A percentile compares a stretch with the other conserved stretches of the same genome.
Conservation (phyloP, 2,888 invertebrate genomes). For the Sphaeridia pumilis region DNA sequence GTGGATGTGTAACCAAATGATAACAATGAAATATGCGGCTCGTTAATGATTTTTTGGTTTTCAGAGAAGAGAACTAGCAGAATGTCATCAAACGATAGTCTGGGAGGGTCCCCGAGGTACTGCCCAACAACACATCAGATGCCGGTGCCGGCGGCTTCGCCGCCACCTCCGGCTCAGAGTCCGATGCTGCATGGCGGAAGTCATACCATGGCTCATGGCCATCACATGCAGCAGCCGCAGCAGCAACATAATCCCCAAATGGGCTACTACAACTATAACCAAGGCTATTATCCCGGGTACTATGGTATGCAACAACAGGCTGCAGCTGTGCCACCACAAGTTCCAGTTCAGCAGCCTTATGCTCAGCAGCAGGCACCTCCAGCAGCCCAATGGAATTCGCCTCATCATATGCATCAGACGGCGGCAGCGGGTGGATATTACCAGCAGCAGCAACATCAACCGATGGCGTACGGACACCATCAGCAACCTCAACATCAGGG, state of each 20-base stretch:
- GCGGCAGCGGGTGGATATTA: neutral
- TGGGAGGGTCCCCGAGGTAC: slow-evolving; percentile 11
- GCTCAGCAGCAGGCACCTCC: neutral
- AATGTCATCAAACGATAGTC: slow-evolving; percentile 13
- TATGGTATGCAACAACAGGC: slow-evolving; percentile 8
- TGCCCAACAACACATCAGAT: slow-evolving; percentile 16
- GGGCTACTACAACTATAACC: slow-evolving; percentile 9
- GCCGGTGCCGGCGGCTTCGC: slow-evolving; percentile 2
- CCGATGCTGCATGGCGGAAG: slow-evolving; percentile 5
- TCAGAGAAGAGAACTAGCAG: no score
- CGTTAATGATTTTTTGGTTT: no score
- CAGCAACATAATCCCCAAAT: neutral
- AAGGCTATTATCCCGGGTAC: slow-evolving; percentile 9
- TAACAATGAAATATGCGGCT: no score
- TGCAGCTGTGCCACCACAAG: neutral
- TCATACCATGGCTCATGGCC: slow-evolving; percentile 5
- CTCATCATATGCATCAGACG: neutral
- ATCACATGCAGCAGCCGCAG: slow-evolving; percentile 7
- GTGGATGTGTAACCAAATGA: no score
- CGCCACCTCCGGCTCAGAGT: slow-evolving; percentile 7
- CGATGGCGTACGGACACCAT: neutral
- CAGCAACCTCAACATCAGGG: neutral
- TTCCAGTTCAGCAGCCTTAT: neutral
- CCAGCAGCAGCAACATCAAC: neutral
- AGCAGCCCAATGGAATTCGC: neutral